Evolutionary conservation across 2,113 vertebrate genomes (phyloP).

Genomic region (Corythaixoides concolor): DNA sequence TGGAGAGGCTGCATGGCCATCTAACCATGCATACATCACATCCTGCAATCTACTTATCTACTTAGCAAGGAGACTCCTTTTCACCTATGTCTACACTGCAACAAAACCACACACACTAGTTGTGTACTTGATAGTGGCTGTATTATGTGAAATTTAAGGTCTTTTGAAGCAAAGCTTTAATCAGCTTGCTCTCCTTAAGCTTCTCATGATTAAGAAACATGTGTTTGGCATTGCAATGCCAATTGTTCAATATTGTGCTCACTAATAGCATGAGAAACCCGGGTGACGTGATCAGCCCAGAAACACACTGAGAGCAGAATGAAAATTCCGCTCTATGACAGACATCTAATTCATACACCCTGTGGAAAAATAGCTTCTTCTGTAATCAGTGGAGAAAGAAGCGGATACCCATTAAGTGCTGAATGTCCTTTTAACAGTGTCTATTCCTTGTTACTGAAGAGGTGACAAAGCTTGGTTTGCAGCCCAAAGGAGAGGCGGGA

Average conservation of each 20-base stretch:
- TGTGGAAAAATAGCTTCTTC: not conserved
- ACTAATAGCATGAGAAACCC: not conserved
- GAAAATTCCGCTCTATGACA: not conserved
- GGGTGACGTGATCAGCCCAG: not conserved
- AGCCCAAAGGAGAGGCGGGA: not conserved
- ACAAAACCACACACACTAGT: not conserved
- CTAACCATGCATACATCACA: rapidly evolving
- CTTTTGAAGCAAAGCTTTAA: not conserved
- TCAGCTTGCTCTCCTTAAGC: not conserved
- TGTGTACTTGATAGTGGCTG: not conserved
- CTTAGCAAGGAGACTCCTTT: not conserved
- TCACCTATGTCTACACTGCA: not conserved
- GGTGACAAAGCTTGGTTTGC: not conserved
- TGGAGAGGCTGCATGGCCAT: not conserved
- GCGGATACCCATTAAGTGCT: not conserved
- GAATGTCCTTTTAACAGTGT: not conserved
- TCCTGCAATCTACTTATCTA: not conserved
- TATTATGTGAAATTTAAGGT: not conserved
- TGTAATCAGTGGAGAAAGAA: not conserved
- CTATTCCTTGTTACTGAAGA: not conserved
- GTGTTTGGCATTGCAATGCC: not conserved
- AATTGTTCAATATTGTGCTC: not conserved
- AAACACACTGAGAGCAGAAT: not conserved
- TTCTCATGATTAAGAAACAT: not conserved
- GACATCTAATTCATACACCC: not conserved